phyloP scores from a whole-genome alignment of 2,888 invertebrate genomes.

The Himalopsyche anomala region DNA sequence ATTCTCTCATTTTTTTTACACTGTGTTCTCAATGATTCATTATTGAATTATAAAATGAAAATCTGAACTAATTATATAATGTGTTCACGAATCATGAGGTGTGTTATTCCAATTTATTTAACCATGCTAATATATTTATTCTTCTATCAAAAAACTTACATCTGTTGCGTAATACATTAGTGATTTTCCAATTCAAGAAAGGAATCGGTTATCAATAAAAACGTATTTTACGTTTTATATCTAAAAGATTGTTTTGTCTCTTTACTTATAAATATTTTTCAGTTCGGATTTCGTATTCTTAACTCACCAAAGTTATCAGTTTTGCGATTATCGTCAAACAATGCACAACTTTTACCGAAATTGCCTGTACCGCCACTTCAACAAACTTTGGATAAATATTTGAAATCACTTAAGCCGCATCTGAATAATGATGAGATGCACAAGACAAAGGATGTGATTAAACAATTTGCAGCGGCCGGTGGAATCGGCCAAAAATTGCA shows the following conservation, averaged over 20 bases:
- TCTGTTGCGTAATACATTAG: not conserved
- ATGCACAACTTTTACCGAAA: conserved; percentile 79
- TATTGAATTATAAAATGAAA: not conserved
- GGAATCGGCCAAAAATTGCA: conserved; percentile 84
- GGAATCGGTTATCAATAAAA: not conserved
- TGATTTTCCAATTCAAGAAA: not conserved
- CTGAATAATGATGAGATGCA: conserved; percentile 83
- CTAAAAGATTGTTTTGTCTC: not conserved
- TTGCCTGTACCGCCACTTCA: conserved; percentile 89
- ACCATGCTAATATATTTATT: not conserved
- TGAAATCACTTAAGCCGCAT: conserved; percentile 87
- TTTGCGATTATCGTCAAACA: conserved; percentile 47
- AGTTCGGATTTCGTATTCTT: conserved; percentile 63
- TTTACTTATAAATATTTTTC: conserved; percentile 34
- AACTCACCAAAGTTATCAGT: conserved; percentile 45
- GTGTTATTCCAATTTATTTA: not conserved
- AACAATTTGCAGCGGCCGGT: conserved; percentile 79
- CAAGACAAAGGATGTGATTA: conserved; percentile 80
- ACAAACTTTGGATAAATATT: conserved; percentile 86
- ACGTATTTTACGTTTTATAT: no score
- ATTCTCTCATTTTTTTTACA: not conserved
- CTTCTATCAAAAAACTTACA: not conserved
- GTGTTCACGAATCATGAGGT: not conserved
- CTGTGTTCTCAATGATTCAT: not conserved
- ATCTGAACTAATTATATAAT: not conserved